phyloP scores from a whole-genome alignment of 2,888 invertebrate species.

The Labia minor region DNA sequence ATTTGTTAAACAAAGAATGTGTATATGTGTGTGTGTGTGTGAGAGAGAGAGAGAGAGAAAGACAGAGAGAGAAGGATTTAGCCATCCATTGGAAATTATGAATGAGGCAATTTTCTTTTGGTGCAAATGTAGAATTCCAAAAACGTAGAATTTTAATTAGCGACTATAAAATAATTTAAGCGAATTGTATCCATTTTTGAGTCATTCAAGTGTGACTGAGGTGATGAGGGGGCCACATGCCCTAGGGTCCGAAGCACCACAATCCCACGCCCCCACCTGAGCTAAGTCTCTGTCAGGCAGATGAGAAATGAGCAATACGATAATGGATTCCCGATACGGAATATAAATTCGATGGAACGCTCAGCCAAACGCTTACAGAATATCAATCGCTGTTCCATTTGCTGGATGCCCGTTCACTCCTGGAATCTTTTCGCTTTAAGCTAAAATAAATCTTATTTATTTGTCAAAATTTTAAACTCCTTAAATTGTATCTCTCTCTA shows the following conservation, averaged over 20 bases:
- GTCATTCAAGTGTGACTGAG: no score
- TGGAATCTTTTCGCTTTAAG: neutral
- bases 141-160: no score
- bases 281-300: neutral
- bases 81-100: no score
- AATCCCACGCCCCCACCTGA: neutral
- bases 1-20: no score
- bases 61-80: no score
- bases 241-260: neutral
- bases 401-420: neutral
- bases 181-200: no score
- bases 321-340: conserved; percentile 13
- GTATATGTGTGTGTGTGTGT: no score
- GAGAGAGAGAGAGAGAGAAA: no score
- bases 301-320: conserved; percentile 13
- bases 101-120: no score
- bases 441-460: neutral
- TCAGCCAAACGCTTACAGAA: neutral
- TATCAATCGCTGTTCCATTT: neutral
- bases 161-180: no score
- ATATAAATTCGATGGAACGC: conserved; percentile 13
- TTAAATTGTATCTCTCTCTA: neutral
- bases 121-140: no score
- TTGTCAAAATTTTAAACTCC: conserved; percentile 3
- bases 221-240: no score